Conservation (phyloP, 2,797 vertebrate species). For the Nasua narica region DNA sequence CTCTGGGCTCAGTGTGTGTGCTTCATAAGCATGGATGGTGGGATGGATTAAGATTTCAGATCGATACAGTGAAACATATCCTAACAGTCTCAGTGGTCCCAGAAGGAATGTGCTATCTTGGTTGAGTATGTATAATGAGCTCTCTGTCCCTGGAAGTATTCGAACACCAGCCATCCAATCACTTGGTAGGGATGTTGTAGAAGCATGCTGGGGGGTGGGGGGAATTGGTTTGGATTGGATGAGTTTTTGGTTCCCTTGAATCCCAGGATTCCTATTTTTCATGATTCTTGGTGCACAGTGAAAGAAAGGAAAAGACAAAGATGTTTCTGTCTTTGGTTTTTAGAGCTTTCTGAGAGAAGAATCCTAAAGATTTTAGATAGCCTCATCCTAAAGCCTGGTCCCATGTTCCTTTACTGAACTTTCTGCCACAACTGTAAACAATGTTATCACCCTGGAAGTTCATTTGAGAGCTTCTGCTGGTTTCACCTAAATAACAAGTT, state of each 20-base stretch:
- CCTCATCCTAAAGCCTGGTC: not conserved
- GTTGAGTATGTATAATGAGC: not conserved
- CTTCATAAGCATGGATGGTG: not conserved
- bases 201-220: not conserved
- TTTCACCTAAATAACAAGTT: slow-evolving; percentile 55
- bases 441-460: not conserved
- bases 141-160: not conserved
- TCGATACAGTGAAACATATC: not conserved
- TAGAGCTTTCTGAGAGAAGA: not conserved
- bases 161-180: not conserved
- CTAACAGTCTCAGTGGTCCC: not conserved
- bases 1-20: not conserved
- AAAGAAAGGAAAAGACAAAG: not conserved
- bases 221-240: not conserved
- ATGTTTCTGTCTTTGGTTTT: not conserved
- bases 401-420: not conserved
- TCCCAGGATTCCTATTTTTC: not conserved
- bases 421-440: not conserved
- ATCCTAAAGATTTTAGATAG: not conserved
- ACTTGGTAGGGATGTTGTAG: not conserved
- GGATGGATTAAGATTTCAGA: not conserved
- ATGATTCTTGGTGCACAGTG: not conserved
- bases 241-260: not conserved
- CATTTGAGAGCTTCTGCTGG: not conserved
- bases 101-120: not conserved